Percentiles rank a stretch among this genome's conserved stretches.
phyloP scores from a whole-genome alignment of 1,140 invertebrate species.

The Trichogramma pretiosum region DNA sequence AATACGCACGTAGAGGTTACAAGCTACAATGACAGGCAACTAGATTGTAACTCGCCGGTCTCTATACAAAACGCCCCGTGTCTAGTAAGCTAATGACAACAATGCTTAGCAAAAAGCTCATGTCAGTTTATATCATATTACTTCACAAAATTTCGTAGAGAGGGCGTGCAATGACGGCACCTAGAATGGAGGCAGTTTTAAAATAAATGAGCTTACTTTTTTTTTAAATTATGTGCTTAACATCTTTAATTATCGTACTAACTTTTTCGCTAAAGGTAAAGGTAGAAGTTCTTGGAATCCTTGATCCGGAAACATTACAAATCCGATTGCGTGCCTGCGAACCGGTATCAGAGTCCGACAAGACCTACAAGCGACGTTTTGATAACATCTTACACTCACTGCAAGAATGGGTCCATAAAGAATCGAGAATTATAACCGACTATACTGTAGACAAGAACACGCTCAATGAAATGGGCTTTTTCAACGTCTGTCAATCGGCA shows the following conservation, averaged over 20 bases:
- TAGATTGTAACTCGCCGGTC: too few species aligned
- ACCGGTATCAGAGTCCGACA: slow-evolving; percentile 63
- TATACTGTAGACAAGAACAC: slow-evolving; percentile 72
- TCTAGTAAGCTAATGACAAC: too few species aligned
- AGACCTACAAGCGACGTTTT: slow-evolving; percentile 63
- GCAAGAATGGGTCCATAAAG: slow-evolving; percentile 65
- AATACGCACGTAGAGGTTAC: too few species aligned
- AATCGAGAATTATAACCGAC: slow-evolving; percentile 71
- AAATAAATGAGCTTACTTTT: background rate
- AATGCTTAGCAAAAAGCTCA: too few species aligned
- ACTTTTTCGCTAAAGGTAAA: slow-evolving; percentile 50
- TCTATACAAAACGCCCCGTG: too few species aligned
- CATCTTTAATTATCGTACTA: background rate
- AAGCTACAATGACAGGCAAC: too few species aligned
- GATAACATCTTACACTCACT: slow-evolving; percentile 70
- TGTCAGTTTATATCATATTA: too few species aligned
- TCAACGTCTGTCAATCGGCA: slow-evolving; percentile 57
- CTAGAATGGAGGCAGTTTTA: too few species aligned
- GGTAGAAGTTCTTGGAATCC: slow-evolving; percentile 79
- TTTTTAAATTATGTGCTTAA: slow-evolving; percentile 6
- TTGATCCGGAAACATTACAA: slow-evolving; percentile 64
- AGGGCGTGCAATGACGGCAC: too few species aligned
- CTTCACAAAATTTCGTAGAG: too few species aligned
- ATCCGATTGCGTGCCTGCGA: slow-evolving; percentile 73
- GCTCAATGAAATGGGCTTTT: slow-evolving; percentile 67